Evolutionary conservation across 2,888 invertebrate species (phyloP).

Genomic region (Limenitis camilla): DNA sequence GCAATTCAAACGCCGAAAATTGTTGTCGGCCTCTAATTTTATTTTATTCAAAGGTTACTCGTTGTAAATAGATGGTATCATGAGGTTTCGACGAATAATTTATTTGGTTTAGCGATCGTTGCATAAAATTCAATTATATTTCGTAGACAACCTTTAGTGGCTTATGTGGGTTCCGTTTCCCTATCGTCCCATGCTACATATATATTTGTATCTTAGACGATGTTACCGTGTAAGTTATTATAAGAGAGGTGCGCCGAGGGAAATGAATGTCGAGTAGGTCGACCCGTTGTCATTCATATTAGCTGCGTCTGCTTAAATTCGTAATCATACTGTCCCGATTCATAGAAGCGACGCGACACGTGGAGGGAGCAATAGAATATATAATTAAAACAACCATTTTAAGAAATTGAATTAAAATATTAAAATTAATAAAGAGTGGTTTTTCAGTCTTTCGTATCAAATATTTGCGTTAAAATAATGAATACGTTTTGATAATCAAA

Average conservation of each 20-base stretch:
- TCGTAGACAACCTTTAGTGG: constrained; percentile 21
- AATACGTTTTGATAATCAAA: background rate
- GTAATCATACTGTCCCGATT: constrained; percentile 67
- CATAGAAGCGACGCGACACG: constrained; percentile 44
- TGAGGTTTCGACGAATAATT: constrained; percentile 25
- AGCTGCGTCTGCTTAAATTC: constrained; percentile 70
- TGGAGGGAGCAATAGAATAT: constrained; percentile 25
- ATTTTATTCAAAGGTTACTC: constrained; percentile 45
- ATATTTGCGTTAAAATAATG: too few species aligned
- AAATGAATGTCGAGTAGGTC: constrained; percentile 73
- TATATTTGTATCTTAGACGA: constrained; percentile 60
- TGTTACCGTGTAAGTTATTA: constrained; percentile 71
- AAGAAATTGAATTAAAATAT: too few species aligned
- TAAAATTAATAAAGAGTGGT: background rate
- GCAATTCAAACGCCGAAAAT: constrained; percentile 59
- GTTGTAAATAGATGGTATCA: constrained; percentile 32
- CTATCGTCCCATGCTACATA: constrained; percentile 32
- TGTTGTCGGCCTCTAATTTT: constrained; percentile 56
- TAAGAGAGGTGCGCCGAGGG: constrained; percentile 72
- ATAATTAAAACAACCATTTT: too few species aligned
- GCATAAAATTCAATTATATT: constrained; percentile 27
- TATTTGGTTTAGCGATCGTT: constrained; percentile 17
- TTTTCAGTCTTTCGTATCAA: too few species aligned
- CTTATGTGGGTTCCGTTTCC: constrained; percentile 29
- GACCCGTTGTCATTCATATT: constrained; percentile 74